Evolutionary conservation across 1,140 invertebrate species (phyloP).

Genomic region (Trichonephila clavata): DNA sequence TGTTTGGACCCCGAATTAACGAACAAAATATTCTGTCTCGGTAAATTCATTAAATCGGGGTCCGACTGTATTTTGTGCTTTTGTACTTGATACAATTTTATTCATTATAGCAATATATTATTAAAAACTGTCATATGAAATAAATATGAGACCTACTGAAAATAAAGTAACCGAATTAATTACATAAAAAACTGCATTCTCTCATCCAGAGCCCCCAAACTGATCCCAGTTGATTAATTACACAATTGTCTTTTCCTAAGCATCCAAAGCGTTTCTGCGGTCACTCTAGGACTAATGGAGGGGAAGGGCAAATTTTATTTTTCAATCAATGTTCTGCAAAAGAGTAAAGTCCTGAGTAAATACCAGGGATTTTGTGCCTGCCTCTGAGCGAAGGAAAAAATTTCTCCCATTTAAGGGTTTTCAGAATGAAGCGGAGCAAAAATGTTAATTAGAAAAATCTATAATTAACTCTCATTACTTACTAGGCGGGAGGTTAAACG

Average conservation of each 20-base stretch:
- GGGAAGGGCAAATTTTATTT: background rate
- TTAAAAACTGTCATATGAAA: no score
- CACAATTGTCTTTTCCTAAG: background rate
- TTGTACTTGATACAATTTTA: no score
- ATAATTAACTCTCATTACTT: conserved; percentile 18
- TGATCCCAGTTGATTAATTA: conserved; percentile 9
- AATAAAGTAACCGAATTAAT: no score
- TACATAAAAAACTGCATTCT: no score
- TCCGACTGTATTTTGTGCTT: no score
- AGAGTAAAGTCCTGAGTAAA: background rate
- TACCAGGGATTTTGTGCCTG: background rate
- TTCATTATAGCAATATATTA: no score
- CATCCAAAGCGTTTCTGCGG: background rate
- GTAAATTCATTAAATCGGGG: no score
- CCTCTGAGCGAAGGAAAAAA: background rate
- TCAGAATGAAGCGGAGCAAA: background rate
- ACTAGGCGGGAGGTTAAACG: background rate
- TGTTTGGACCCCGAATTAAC: no score
- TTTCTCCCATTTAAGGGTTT: background rate
- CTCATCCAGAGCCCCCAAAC: background rate
- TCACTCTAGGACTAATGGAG: background rate
- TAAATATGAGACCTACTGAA: no score
- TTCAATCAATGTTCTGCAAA: background rate
- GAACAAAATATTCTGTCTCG: no score
- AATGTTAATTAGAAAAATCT: conserved; percentile 35